A percentile compares a stretch with the other conserved stretches of the same genome.
These are phyloP conservation scores for Sarcophilus harrisii DNA, from an alignment of 2,797 vertebrate species.

Conservation along the genomic window DNA sequence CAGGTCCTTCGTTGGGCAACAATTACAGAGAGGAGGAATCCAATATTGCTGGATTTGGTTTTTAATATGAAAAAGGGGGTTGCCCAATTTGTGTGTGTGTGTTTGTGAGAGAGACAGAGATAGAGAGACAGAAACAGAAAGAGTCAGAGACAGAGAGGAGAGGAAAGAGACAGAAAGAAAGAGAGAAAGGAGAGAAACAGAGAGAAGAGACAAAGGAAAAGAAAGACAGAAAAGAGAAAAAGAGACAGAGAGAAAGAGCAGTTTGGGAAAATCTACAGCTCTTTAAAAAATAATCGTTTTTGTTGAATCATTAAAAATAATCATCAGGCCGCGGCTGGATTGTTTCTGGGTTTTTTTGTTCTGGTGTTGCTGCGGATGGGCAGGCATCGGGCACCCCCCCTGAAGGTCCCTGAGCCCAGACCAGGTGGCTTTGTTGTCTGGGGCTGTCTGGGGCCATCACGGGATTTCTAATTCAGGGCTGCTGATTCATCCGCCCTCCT, in stretches of 20 bases:
- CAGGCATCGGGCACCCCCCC: slow-evolving; percentile 67
- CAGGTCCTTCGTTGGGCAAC: not conserved
- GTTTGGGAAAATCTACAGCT: slow-evolving; percentile 62
- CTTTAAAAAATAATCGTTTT: slow-evolving; percentile 66
- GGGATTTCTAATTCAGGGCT: slow-evolving; percentile 79
- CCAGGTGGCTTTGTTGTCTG: slow-evolving; percentile 73
- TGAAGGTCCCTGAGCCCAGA: slow-evolving; percentile 76
- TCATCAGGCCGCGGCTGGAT: not conserved
- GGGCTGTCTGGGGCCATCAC: slow-evolving; percentile 61
- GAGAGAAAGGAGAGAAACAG: not conserved
- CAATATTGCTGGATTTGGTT: not conserved
- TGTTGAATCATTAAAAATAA: slow-evolving; percentile 69
- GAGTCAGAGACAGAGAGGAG: not conserved
- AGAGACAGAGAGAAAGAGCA: not conserved
- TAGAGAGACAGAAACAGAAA: not conserved
- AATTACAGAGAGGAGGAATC: not conserved
- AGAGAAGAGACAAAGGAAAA: not conserved
- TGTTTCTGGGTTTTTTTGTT: not conserved
- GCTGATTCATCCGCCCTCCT: slow-evolving; percentile 78
- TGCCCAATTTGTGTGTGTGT: not conserved
- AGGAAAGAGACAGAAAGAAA: not conserved
- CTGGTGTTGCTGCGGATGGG: slow-evolving; percentile 65
- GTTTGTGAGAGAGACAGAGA: not conserved
- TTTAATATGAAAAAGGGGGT: not conserved
- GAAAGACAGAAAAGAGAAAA: not conserved